phyloP scores from a whole-genome alignment of 30 jellyfish, hydroid and myxozoan genomes.

The Chrysaora quinquecirrha region DNA sequence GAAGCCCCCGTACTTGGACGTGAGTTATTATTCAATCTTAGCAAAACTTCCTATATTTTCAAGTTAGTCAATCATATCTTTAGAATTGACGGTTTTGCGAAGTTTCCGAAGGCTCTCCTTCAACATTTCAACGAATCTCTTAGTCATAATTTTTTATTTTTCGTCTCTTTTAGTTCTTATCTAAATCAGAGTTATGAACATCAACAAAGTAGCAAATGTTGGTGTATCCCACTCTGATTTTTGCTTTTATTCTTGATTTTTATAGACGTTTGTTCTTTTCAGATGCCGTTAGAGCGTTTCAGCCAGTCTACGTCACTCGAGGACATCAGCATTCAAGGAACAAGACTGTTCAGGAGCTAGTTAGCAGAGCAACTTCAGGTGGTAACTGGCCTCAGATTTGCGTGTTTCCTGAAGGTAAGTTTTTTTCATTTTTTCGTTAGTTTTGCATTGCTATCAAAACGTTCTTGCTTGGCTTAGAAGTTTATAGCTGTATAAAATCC shows the following conservation, averaged over 20 bases:
- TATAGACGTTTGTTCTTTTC: no score
- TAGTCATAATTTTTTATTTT: no score
- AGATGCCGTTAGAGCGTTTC: conserved; percentile 62
- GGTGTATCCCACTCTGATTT: no score
- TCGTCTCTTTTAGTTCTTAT: no score
- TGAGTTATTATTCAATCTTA: conserved; percentile 16
- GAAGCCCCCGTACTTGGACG: conserved; percentile 82
- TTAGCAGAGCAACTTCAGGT: conserved; percentile 51
- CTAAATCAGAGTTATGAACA: no score
- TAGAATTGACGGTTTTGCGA: no score
- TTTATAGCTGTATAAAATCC: no score
- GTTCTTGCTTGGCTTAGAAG: neutral
- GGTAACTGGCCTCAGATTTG: conserved; percentile 92
- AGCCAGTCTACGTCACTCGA: conserved; percentile 85
- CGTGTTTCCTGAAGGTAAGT: conserved; percentile 95
- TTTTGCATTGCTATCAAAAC: neutral
- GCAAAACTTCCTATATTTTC: neutral
- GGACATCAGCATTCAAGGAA: conserved; percentile 57
- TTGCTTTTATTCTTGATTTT: no score
- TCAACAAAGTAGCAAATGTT: no score
- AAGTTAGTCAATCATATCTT: no score
- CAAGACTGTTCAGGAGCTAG: conserved; percentile 61
- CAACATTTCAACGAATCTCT: no score
- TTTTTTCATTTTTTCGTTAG: neutral
- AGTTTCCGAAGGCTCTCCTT: no score